Percentiles rank a stretch among this genome's conserved stretches.
Conservation (phyloP, 2,113 vertebrate species). For the Tachysurus fulvidraco region DNA sequence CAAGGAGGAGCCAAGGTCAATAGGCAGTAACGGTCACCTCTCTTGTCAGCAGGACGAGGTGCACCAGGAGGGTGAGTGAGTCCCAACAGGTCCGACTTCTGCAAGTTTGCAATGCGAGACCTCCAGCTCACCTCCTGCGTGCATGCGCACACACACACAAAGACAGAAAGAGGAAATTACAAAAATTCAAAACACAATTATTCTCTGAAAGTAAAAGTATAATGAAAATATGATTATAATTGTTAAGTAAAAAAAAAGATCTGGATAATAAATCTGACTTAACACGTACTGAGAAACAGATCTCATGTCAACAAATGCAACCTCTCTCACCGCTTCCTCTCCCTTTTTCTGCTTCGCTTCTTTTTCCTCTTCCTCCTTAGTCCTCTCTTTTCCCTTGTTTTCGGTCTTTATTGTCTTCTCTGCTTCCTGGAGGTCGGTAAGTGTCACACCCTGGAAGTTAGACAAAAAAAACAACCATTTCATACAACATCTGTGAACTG, state of each 20-base stretch:
- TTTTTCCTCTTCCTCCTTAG: slow-evolving; percentile 67
- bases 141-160: slow-evolving; percentile 35
- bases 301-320: slow-evolving; percentile 23
- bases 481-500: no score
- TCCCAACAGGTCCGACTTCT: slow-evolving; percentile 81
- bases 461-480: neutral
- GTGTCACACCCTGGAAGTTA: slow-evolving; percentile 74
- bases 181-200: neutral
- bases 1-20: neutral
- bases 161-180: neutral
- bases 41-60: slow-evolving; percentile 66
- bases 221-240: neutral
- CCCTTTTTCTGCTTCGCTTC: slow-evolving; percentile 64
- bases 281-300: neutral
- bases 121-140: slow-evolving; percentile 81
- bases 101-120: slow-evolving; percentile 80
- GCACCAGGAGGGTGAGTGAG: slow-evolving; percentile 77
- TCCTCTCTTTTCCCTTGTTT: slow-evolving; percentile 65
- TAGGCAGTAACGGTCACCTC: slow-evolving; percentile 55
- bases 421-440: slow-evolving; percentile 81
- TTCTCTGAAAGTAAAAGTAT: neutral
- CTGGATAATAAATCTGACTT: neutral
- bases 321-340: slow-evolving; percentile 73
- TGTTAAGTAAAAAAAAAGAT: neutral
- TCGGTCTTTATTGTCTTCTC: slow-evolving; percentile 76